Conservation (phyloP, 2,113 vertebrate genomes). For the Elephantulus edwardii region DNA sequence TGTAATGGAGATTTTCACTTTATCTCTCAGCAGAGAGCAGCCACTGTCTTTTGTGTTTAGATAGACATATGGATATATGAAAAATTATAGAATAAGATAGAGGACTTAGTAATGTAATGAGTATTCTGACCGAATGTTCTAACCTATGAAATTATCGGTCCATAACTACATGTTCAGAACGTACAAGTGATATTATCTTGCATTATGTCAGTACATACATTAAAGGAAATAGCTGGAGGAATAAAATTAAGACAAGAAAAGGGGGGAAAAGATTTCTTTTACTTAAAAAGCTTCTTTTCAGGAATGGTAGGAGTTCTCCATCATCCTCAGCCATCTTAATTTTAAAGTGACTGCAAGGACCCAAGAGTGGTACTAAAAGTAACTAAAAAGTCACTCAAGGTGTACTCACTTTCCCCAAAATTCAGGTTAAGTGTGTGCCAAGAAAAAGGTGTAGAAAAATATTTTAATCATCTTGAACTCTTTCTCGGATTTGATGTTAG, state of each 20-base stretch:
- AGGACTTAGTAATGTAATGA: slow-evolving; percentile 70
- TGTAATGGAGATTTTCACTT: slow-evolving; percentile 78
- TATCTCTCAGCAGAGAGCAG: slow-evolving; percentile 64
- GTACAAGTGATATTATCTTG: slow-evolving; percentile 66
- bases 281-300: slow-evolving; percentile 71
- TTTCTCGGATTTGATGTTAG: background rate
- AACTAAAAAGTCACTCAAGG: slow-evolving; percentile 66
- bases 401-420: slow-evolving; percentile 52
- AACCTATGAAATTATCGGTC: slow-evolving; percentile 72
- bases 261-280: slow-evolving; percentile 60
- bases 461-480: slow-evolving; percentile 41
- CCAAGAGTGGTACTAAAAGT: slow-evolving; percentile 55
- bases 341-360: slow-evolving; percentile 65
- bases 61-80: slow-evolving; percentile 75
- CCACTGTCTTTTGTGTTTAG: slow-evolving; percentile 71
- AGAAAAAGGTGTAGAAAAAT: slow-evolving; percentile 50
- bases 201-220: slow-evolving; percentile 69
- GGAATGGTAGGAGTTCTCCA: slow-evolving; percentile 42
- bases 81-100: slow-evolving; percentile 68
- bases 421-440: slow-evolving; percentile 48
- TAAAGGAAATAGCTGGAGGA: slow-evolving; percentile 67
- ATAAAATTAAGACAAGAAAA: slow-evolving; percentile 72
- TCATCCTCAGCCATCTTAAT: slow-evolving; percentile 57
- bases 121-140: slow-evolving; percentile 72
- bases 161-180: slow-evolving; percentile 66